These are phyloP conservation scores for Fissipunctia ypsillon DNA, from an alignment of 2,888 invertebrate genomes.

Conservation along the genomic window DNA sequence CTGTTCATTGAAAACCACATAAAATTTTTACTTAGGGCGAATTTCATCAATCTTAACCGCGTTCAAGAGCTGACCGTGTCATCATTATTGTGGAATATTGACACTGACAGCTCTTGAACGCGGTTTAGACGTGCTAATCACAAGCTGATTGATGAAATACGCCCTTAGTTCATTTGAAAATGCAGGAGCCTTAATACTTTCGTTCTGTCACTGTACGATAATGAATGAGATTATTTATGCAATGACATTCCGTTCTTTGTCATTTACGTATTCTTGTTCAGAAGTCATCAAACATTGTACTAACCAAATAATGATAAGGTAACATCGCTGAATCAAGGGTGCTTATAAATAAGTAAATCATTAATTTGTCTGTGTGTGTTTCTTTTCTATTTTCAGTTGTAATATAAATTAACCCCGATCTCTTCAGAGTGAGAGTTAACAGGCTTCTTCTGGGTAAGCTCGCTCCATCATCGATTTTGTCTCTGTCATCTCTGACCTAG, in stretches of 20 bases:
- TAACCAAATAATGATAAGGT: constrained; percentile 68
- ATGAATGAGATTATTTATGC: constrained; percentile 4
- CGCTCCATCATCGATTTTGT: no score
- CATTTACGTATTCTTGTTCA: constrained; percentile 26
- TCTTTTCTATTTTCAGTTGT: constrained; percentile 35
- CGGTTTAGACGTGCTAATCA: neutral
- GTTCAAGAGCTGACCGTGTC: neutral
- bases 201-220: constrained; percentile 4
- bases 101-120: neutral
- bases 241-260: constrained; percentile 35
- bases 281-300: constrained; percentile 38
- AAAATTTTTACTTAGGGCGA: neutral
- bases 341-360: constrained; percentile 74
- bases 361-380: constrained; percentile 62
- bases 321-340: constrained; percentile 86
- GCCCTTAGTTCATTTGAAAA: neutral
- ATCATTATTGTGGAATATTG: neutral
- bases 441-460: no score
- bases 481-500: no score
- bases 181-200: neutral
- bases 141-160: neutral
- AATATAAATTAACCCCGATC: constrained; percentile 17
- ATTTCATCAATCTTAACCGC: neutral
- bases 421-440: no score
- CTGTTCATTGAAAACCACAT: neutral